Evolutionary conservation across 2,797 vertebrate genomes (phyloP).

Genomic region (Gymnodraco acuticeps): DNA sequence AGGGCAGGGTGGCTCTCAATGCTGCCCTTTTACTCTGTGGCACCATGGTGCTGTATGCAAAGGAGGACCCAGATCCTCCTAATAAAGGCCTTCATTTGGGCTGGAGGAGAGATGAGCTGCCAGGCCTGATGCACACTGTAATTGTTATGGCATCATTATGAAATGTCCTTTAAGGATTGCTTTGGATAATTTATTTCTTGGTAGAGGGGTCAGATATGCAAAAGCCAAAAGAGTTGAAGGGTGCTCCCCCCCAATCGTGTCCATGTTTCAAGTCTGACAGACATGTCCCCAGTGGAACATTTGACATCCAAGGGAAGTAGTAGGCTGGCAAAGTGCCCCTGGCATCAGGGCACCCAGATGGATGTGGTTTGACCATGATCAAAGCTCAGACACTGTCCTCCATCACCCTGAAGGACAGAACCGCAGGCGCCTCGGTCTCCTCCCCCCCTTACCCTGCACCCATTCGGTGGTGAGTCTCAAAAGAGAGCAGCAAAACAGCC

Average conservation of each 20-base stretch:
- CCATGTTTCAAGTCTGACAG: slow-evolving; percentile 71
- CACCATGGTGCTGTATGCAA: slow-evolving; percentile 69
- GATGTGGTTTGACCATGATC: slow-evolving; percentile 78
- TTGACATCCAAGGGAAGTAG: slow-evolving; percentile 74
- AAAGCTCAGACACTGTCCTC: slow-evolving; percentile 78
- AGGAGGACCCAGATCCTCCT: slow-evolving; percentile 58
- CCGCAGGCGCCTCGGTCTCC: slow-evolving; percentile 38
- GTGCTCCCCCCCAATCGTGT: slow-evolving; percentile 55
- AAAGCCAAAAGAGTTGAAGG: slow-evolving; percentile 71
- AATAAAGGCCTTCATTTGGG: slow-evolving; percentile 75
- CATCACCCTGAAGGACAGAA: slow-evolving; percentile 79
- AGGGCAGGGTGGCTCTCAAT: slow-evolving; percentile 60
- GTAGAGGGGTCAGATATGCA: slow-evolving; percentile 63
- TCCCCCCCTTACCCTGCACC: slow-evolving; percentile 14
- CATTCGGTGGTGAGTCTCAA: slow-evolving; percentile 35
- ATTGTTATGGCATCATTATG: slow-evolving; percentile 70
- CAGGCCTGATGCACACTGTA: slow-evolving; percentile 59
- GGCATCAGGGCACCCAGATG: slow-evolving; percentile 80
- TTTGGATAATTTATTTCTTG: slow-evolving; percentile 60
- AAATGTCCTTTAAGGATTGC: slow-evolving; percentile 58
- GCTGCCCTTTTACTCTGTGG: slow-evolving; percentile 74
- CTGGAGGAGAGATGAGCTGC: slow-evolving; percentile 73
- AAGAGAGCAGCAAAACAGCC: slow-evolving; percentile 39
- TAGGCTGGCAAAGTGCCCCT: slow-evolving; percentile 76
- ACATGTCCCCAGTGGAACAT: slow-evolving; percentile 75